Percentiles rank a stretch among this genome's conserved stretches.
These are phyloP conservation scores for Steatornis caripensis DNA, from an alignment of 2,113 vertebrate species.

Conservation along the genomic window DNA sequence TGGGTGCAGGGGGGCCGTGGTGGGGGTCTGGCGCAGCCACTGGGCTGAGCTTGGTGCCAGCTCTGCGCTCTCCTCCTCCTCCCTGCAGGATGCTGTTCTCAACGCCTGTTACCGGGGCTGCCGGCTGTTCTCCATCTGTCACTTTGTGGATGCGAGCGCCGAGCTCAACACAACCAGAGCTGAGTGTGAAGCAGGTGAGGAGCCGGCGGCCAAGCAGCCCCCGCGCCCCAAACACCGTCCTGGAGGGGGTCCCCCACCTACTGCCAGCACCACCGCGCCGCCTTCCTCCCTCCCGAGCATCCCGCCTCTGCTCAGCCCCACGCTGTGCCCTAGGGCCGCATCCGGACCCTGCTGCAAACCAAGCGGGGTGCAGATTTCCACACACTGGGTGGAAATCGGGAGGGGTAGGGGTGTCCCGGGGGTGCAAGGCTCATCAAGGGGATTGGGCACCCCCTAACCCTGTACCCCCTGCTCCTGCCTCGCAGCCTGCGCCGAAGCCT, in stretches of 20 bases:
- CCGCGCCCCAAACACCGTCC: fast-evolving
- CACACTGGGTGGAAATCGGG: fast-evolving
- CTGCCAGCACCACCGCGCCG: fast-evolving
- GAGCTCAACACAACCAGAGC: constrained; percentile 88
- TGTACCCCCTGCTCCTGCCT: background rate
- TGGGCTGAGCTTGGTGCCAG: background rate
- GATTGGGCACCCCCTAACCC: background rate
- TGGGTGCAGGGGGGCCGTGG: fast-evolving
- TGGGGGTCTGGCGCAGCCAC: background rate
- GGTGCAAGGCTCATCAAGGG: too few relatives aligned
- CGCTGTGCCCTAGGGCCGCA: background rate
- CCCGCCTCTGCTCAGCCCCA: background rate
- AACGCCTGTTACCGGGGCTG: constrained; percentile 94
- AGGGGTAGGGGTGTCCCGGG: background rate
- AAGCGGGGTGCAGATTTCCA: fast-evolving
- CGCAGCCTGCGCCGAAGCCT: constrained; percentile 91
- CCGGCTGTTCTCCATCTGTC: constrained; percentile 96
- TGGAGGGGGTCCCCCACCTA: background rate
- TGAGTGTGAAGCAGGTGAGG: constrained; percentile 90
- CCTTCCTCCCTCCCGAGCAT: background rate
- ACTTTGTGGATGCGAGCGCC: constrained; percentile 89
- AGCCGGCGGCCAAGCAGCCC: fast-evolving
- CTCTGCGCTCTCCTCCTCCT: background rate
- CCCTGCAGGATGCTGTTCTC: constrained; percentile 81
- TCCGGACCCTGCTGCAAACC: background rate